Evolutionary conservation across 1,140 invertebrate genomes (phyloP).

Genomic region (Conopomorpha cramerella): DNA sequence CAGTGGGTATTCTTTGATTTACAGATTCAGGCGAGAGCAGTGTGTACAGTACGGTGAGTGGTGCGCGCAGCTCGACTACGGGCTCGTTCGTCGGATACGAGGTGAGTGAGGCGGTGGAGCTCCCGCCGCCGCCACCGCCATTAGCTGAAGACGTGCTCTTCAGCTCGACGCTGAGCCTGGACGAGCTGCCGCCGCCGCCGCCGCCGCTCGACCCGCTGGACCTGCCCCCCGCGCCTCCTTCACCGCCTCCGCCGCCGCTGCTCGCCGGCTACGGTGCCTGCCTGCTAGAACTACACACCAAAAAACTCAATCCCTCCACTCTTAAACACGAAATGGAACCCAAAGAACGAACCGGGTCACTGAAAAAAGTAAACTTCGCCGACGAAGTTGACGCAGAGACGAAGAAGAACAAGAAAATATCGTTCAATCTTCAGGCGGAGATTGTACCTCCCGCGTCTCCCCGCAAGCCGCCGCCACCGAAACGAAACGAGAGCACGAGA

Average conservation of each 20-base stretch:
- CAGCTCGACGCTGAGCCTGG: conserved; percentile 74
- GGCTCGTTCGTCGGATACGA: no score
- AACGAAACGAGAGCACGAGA: conserved; percentile 72
- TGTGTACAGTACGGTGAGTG: conserved; percentile 22
- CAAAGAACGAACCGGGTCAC: conserved; percentile 31
- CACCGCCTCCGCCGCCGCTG: conserved; percentile 72
- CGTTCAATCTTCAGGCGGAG: conserved; percentile 32
- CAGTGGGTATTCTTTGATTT: no score
- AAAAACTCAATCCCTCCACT: conserved; percentile 31
- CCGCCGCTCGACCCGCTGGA: conserved; percentile 66
- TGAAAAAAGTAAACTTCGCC: conserved; percentile 45
- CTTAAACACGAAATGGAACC: conserved; percentile 29
- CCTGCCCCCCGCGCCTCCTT: conserved; percentile 68
- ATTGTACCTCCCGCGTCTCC: conserved; percentile 41
- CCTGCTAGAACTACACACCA: conserved; percentile 35
- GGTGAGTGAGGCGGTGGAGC: no score
- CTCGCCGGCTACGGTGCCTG: conserved; percentile 57
- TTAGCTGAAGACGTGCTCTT: conserved; percentile 60
- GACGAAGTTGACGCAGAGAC: conserved; percentile 28
- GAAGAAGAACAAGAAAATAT: conserved; percentile 39
- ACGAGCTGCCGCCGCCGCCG: conserved; percentile 77
- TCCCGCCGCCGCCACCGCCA: conserved; percentile 67
- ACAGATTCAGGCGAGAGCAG: conserved; percentile 23
- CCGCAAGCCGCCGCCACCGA: conserved; percentile 66
- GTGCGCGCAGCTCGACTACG: no score